Evolutionary conservation across 2,888 invertebrate genomes (phyloP).

Genomic region (Lithophane ornitopus): DNA sequence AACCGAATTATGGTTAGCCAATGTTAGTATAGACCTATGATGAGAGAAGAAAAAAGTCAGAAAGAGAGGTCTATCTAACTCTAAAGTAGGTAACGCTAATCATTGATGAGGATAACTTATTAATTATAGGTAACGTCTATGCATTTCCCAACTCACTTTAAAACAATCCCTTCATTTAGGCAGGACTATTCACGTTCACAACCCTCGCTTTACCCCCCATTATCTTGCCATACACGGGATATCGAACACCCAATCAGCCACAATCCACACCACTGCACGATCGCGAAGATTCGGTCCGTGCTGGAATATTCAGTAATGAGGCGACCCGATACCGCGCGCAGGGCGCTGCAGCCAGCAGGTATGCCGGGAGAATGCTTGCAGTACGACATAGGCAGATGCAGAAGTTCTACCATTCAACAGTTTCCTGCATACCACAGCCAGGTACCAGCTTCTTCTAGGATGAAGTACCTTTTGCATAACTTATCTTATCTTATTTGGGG

Average conservation of each 20-base stretch:
- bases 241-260: constrained; percentile 44
- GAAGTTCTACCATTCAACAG: constrained; percentile 15
- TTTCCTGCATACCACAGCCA: background rate
- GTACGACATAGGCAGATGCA: background rate
- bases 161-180: background rate
- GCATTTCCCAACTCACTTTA: background rate
- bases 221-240: constrained; percentile 4
- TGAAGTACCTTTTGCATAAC: background rate
- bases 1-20: background rate
- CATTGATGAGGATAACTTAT: background rate
- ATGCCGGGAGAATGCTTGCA: constrained; percentile 17
- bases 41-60: background rate
- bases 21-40: background rate
- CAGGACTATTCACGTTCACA: background rate
- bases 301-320: constrained; percentile 56
- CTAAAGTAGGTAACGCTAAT: background rate
- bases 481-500: too few relatives aligned
- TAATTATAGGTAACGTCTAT: background rate
- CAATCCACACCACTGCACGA: background rate
- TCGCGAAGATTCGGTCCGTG: constrained; percentile 16
- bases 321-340: constrained; percentile 49
- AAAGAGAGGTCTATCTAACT: background rate
- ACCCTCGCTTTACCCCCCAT: background rate
- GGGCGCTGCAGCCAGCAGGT: constrained; percentile 29
- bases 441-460: background rate